Base-by-base conservation (phyloP, 2,888 invertebrate species). In the Pteria penguin region DNA sequence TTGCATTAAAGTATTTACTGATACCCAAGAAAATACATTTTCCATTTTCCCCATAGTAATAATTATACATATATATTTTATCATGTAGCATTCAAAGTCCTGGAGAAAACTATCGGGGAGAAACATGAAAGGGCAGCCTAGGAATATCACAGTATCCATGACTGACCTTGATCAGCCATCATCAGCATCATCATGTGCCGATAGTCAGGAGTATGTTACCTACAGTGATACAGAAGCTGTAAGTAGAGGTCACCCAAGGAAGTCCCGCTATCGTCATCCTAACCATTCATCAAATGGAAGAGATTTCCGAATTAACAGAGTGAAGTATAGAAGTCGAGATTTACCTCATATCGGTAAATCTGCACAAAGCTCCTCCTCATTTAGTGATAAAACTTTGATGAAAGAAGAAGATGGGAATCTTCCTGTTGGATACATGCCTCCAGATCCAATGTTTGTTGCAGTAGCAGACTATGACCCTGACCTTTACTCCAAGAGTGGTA, bases 391-490 rank as follows among this genome's bases (percentile, higher is more conserved):
- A 31, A 75, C 63, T 29, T 58, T 57, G n/a, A 68, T 62, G 26
- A 31, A 58, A 2, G 66, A 33, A 22, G 61, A 45, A 22, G 52
- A 67, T 8, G 68, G 52, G n/a, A 14, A 32, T 31, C 75, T 55
- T 24, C 72, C 72, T 11, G 63, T 58, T 1, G 67, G 78, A 29
- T 45, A 72, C 65, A 72, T 76, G 68, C 69, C 76, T n/a, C 68
- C 75, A 52, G 75, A 75, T 27, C 70, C 80, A 4, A 72, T 79
- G 54, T 88, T 82, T 79, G 81, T 86, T 65, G 89, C 85, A 3
- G 81, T 88, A 33, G 81, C 88, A 18, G 88, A 90, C 71, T 90
- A 90, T 76, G 83, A 87, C 68, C 90, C 90, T 1, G 75, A 78
- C 26, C 88, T 87, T 69, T 89, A 89, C 45, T 68, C 68, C 32